phyloP scores from a whole-genome alignment of 2,113 vertebrate species.

The Scomber scombrus region DNA sequence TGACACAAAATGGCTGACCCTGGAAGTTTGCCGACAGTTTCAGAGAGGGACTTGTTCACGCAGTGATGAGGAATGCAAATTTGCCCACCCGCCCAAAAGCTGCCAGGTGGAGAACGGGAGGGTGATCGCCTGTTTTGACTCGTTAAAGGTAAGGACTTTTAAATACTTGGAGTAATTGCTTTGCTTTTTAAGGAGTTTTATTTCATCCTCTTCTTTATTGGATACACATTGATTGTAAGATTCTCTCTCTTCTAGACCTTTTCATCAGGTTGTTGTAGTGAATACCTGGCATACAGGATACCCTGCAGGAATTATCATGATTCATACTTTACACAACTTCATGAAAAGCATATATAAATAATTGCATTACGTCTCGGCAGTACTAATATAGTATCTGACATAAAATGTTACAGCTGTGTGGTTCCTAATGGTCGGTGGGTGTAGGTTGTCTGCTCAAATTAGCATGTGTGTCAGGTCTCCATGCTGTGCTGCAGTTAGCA shows the following conservation, averaged over 20 bases:
- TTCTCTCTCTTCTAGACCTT: too few relatives aligned
- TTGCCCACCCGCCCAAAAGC: conserved; percentile 98
- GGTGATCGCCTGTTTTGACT: conserved; percentile 99
- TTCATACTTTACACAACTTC: background rate
- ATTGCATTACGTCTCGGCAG: background rate
- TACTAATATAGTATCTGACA: conserved; percentile 20
- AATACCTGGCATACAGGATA: background rate
- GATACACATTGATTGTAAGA: too few relatives aligned
- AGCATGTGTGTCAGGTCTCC: conserved; percentile 65
- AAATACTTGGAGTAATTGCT: background rate
- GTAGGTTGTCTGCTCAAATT: conserved; percentile 68
- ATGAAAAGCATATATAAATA: background rate
- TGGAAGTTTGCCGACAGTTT: conserved; percentile 99
- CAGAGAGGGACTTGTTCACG: conserved; percentile 99
- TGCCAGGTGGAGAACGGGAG: conserved; percentile 99
- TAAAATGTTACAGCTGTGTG: conserved; percentile 32
- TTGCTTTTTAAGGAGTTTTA: background rate
- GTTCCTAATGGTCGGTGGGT: conserved; percentile 42
- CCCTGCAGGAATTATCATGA: background rate
- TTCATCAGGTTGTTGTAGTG: background rate
- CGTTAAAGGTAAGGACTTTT: conserved; percentile 94
- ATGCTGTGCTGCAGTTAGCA: conserved; percentile 58
- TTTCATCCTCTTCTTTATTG: background rate
- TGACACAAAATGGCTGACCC: conserved; percentile 99
- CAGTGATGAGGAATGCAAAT: conserved; percentile 99